Evolutionary conservation across 1,140 invertebrate genomes (phyloP), one percentile per base, ranked within the genome.

Genomic region (Trichoplusia ni): DNA sequence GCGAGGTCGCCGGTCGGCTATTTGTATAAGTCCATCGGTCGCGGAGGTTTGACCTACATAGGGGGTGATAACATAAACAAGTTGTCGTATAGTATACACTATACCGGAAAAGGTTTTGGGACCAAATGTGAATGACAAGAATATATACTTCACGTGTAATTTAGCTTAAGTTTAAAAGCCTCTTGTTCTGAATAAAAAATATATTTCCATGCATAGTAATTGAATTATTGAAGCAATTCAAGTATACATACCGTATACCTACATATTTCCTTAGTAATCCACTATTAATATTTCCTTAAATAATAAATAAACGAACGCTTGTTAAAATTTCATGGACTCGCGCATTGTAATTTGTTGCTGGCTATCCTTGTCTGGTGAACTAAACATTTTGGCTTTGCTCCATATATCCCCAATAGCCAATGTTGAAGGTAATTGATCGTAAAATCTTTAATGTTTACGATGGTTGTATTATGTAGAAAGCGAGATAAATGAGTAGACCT

Each of bases 1-100:
- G 71, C 75, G 67, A 77, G 67, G 64, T 66, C 67, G 49, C 25
- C 44, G 14, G 37, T 37, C 23, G 35, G 47, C 27, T 69, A 51
- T 60, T 64, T 62, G 60, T 58, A 25, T 37, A 29, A 40, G 59
- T 33, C 56, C 56, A 60, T 60, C 40, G 40, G 11, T 23, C 29
- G 27, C 18, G 23, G 25, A 23, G 29, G 56, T 2, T 44, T 46
- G 56, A 60, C 56, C 56, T 35, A 60, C 25, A 46, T 60, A 23
- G 21, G 18, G 21, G 6, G 35, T 59, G 56, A 59, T 46, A 59
- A 59, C 47, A 31, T 56, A 29, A 56, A 42, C 35, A 18, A 42
- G 53, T 23, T 27, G 13, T 16, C 21, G 35, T 14, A 56, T 40
- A 40, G n/a, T n/a, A n/a, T n/a, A n/a, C n/a, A n/a, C n/a, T n/a